phyloP scores from a whole-genome alignment of 2,113 vertebrate species.

The Forbesichthys agassizii region DNA sequence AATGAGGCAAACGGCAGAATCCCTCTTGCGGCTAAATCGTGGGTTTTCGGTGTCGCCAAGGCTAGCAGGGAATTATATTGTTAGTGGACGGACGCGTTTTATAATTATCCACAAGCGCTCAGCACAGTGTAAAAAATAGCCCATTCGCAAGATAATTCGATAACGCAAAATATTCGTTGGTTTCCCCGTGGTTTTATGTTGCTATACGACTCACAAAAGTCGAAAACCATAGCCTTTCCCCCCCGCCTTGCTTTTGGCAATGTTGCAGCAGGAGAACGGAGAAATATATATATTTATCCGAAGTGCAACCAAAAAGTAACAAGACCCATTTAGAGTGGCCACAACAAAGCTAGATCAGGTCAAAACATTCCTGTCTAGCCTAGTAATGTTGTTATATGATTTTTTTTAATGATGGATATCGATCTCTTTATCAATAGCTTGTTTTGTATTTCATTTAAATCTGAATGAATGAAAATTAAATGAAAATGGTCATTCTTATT shows the following conservation, averaged over 20 bases:
- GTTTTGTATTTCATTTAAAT: too few species aligned
- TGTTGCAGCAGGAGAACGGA: too few species aligned
- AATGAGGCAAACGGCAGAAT: constrained; percentile 42
- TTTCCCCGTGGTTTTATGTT: background rate
- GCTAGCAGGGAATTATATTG: constrained; percentile 23
- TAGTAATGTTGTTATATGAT: too few species aligned
- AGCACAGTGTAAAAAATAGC: constrained; percentile 3
- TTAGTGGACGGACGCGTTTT: constrained; percentile 21
- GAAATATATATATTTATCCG: too few species aligned
- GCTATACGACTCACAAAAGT: background rate
- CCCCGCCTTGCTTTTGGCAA: background rate
- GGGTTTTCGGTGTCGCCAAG: constrained; percentile 35
- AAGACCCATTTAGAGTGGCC: too few species aligned
- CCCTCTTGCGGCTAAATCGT: constrained; percentile 15
- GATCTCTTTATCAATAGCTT: too few species aligned
- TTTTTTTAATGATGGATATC: too few species aligned
- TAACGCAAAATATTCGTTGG: background rate
- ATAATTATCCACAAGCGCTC: constrained; percentile 24
- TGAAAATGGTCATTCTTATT: background rate
- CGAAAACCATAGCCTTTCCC: background rate
- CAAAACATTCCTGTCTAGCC: too few species aligned
- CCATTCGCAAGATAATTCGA: constrained; percentile 1
- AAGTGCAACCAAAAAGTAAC: too few species aligned
- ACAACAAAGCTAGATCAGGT: too few species aligned
- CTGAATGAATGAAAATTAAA: background rate